A percentile compares a stretch with the other conserved stretches of the same genome.
Conservation (phyloP, 2,113 vertebrate species). For the Cynoglossus semilaevis region DNA sequence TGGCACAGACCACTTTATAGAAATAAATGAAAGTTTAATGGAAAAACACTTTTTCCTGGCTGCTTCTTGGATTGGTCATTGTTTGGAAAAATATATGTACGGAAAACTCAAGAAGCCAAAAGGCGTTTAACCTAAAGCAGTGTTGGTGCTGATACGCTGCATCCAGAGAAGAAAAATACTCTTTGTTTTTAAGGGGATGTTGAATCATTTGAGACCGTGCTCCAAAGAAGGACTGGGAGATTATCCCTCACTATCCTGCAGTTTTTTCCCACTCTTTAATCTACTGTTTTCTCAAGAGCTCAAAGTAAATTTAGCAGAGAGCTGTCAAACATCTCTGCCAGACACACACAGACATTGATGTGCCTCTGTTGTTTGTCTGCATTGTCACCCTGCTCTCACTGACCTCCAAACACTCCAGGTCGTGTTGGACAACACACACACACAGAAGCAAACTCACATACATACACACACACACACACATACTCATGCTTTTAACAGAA, state of each 20-base stretch:
- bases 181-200: background rate
- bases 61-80: background rate
- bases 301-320: slow-evolving; percentile 51
- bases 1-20: background rate
- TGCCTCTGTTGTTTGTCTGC: slow-evolving; percentile 4
- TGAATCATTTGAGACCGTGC: slow-evolving; percentile 26
- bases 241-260: slow-evolving; percentile 39
- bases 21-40: background rate
- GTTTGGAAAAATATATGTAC: background rate
- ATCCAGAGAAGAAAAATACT: slow-evolving; percentile 1
- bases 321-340: slow-evolving; percentile 49
- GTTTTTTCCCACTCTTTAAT: slow-evolving; percentile 46
- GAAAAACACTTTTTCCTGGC: background rate
- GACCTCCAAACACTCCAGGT: background rate
- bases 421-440: slow-evolving; percentile 1
- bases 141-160: background rate
- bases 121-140: background rate
- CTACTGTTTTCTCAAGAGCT: slow-evolving; percentile 39
- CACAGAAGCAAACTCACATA: background rate
- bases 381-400: background rate
- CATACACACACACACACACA: background rate
- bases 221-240: slow-evolving; percentile 36
- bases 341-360: slow-evolving; percentile 32
- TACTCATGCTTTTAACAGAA: background rate
- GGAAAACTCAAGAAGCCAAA: background rate